Evolutionary conservation across 2,797 vertebrate species (phyloP).

Genomic region (Micrastur ruficollis): DNA sequence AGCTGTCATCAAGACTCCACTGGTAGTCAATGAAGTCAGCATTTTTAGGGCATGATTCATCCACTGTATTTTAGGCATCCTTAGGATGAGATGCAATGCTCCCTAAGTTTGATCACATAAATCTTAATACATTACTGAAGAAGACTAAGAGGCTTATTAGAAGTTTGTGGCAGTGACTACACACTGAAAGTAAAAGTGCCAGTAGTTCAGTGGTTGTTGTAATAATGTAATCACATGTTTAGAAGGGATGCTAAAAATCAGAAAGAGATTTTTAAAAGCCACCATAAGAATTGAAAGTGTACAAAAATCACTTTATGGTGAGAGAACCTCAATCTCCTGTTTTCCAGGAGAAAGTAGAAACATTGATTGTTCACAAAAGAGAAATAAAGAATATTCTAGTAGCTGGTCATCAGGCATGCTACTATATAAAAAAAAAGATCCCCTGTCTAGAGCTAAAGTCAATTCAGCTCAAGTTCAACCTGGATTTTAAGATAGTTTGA

Average conservation of each 20-base stretch:
- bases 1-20: neutral
- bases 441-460: neutral
- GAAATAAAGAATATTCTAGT: neutral
- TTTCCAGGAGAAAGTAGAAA: neutral
- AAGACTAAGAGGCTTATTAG: neutral
- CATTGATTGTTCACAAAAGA: neutral
- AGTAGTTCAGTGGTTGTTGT: neutral
- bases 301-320: neutral
- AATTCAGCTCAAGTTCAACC: neutral
- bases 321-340: neutral
- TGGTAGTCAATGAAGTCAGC: neutral
- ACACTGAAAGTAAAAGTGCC: neutral
- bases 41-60: neutral
- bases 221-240: neutral
- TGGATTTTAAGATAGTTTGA: neutral
- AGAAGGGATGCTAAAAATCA: neutral
- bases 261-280: neutral
- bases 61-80: neutral
- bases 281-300: neutral
- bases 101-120: neutral
- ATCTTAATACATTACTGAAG: neutral
- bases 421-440: neutral
- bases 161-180: neutral
- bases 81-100: neutral
- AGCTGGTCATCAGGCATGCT: neutral